These are phyloP conservation scores for Steinernema hermaphroditum DNA, from an alignment of 2,888 invertebrate genomes.

Conservation along the genomic window DNA sequence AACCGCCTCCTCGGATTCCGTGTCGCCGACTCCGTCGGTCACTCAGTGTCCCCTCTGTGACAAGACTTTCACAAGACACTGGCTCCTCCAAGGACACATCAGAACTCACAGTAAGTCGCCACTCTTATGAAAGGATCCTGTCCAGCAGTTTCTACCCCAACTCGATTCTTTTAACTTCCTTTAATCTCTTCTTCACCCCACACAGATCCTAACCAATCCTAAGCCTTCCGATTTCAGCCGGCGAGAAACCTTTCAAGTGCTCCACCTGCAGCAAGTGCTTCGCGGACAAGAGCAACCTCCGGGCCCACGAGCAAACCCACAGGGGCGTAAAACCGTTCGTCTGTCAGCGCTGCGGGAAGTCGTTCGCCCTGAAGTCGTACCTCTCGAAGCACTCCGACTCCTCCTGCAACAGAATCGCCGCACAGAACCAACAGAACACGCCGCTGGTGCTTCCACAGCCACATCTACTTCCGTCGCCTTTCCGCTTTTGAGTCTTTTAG, in stretches of 20 bases:
- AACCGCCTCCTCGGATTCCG: background rate
- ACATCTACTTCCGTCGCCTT: conserved; percentile 2
- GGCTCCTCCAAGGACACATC: conserved; percentile 81
- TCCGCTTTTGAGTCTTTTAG: conserved; percentile 16
- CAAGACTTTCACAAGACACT: conserved; percentile 84
- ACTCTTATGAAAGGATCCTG: too few relatives aligned
- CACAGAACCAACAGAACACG: background rate
- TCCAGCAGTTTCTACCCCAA: too few relatives aligned
- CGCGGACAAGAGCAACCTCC: conserved; percentile 28
- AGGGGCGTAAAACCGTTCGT: conserved; percentile 75
- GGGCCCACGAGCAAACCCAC: conserved; percentile 21
- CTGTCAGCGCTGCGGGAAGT: conserved; percentile 82
- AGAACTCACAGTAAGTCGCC: conserved; percentile 79
- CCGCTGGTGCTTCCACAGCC: background rate
- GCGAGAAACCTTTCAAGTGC: conserved; percentile 26
- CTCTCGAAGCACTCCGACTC: conserved; percentile 77
- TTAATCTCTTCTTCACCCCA: background rate
- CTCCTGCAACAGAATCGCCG: background rate
- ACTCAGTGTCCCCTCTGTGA: conserved; percentile 79
- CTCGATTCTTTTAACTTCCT: background rate
- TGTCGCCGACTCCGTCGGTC: background rate
- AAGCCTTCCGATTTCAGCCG: conserved; percentile 7
- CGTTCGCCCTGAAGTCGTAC: conserved; percentile 86
- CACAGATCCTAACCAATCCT: background rate
- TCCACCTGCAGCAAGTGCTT: conserved; percentile 5